These are phyloP conservation scores for Syngnathus floridae DNA, from an alignment of 2,113 vertebrate species.

Conservation along the genomic window DNA sequence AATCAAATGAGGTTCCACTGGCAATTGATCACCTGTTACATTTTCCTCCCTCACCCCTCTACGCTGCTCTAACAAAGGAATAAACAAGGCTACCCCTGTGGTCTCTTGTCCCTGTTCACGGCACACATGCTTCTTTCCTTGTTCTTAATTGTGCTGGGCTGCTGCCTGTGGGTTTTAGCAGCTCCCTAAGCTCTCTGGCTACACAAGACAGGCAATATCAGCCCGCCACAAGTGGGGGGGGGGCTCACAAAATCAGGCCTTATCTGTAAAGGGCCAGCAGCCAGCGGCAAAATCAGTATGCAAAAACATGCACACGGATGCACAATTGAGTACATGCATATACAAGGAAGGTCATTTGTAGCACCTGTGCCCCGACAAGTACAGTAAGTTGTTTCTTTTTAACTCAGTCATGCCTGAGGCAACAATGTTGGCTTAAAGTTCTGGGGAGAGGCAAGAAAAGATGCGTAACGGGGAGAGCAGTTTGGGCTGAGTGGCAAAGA, in stretches of 20 bases:
- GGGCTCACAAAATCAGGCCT: constrained; percentile 54
- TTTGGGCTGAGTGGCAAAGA: background rate
- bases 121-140: constrained; percentile 51
- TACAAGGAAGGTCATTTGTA: constrained; percentile 56
- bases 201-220: constrained; percentile 60
- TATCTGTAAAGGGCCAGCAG: constrained; percentile 74
- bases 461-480: constrained; percentile 12
- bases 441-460: background rate
- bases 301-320: constrained; percentile 47
- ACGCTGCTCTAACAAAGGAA: constrained; percentile 39
- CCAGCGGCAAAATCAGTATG: constrained; percentile 55
- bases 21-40: constrained; percentile 15
- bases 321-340: constrained; percentile 51
- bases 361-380: constrained; percentile 51
- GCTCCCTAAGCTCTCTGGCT: constrained; percentile 52
- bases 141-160: constrained; percentile 67
- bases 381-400: constrained; percentile 22
- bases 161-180: constrained; percentile 50
- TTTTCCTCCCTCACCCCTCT: constrained; percentile 7
- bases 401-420: constrained; percentile 44
- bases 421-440: constrained; percentile 34
- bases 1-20: background rate
- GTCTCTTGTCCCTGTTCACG: constrained; percentile 36
- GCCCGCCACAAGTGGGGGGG: constrained; percentile 56
- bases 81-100: constrained; percentile 39